These are phyloP conservation scores for human (Homo sapiens) DNA, from an alignment of 2,113 vertebrate genomes.

Conservation along the genomic window DNA sequence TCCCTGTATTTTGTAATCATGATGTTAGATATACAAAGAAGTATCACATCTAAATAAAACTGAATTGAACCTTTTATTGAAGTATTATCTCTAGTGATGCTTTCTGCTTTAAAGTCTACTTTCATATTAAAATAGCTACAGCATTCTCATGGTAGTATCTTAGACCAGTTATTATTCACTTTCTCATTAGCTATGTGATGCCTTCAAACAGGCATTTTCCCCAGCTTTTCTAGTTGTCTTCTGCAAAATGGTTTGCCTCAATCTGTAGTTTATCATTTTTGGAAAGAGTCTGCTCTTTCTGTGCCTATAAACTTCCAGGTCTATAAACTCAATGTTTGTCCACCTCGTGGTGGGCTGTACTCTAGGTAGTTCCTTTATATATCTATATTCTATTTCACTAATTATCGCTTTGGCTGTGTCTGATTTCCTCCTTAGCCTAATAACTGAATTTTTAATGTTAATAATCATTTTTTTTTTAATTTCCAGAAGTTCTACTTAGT, in stretches of 20 bases:
- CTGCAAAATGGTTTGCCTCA: not conserved
- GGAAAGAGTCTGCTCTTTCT: not conserved
- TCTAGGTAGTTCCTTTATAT: not conserved
- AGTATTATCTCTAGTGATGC: not conserved
- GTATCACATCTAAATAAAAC: not conserved
- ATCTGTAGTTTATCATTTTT: not conserved
- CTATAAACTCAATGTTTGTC: not conserved
- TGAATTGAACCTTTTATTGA: not conserved
- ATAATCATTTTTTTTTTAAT: not conserved
- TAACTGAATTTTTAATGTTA: not conserved
- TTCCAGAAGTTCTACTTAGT: not conserved
- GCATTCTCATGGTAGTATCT: not conserved
- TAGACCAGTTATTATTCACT: not conserved
- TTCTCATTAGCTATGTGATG: not conserved
- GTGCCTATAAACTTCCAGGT: not conserved
- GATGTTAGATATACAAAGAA: not conserved
- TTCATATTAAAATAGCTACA: not conserved
- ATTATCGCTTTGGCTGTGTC: not conserved
- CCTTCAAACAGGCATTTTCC: not conserved
- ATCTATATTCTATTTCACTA: not conserved
- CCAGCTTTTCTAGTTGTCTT: not conserved
- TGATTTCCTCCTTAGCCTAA: constrained; percentile 7
- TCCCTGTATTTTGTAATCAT: constrained; percentile 12
- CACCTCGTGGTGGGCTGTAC: not conserved
- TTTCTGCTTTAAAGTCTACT: constrained; percentile 9